phyloP scores from a whole-genome alignment of 2,888 invertebrate genomes.

The Acrocyrtus sp. region DNA sequence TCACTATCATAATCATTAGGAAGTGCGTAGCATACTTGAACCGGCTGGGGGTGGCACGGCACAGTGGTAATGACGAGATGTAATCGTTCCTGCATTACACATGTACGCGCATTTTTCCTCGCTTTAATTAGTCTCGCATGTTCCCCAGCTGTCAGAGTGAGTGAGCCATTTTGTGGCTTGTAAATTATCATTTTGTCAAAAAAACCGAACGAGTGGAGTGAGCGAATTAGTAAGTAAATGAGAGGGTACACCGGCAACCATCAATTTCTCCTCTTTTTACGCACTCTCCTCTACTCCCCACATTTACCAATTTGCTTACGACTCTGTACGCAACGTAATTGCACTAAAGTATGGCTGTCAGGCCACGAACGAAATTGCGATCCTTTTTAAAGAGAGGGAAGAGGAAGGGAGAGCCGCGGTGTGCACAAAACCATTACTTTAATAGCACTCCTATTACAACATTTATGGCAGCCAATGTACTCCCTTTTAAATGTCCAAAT shows the following conservation, averaged over 20 bases:
- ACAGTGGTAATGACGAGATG: slow-evolving; percentile 6
- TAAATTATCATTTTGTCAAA: slow-evolving; percentile 50
- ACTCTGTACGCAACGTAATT: no score
- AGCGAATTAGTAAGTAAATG: not conserved
- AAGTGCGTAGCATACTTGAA: no score
- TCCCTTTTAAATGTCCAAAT: no score
- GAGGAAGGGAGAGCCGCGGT: slow-evolving; percentile 12
- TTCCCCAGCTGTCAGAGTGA: slow-evolving; percentile 46
- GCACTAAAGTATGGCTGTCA: no score
- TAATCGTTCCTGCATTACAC: slow-evolving; percentile 15
- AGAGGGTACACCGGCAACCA: no score
- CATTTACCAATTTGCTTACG: no score
- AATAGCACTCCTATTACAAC: slow-evolving; percentile 10
- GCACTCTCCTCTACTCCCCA: no score
- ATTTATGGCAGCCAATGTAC: no score
- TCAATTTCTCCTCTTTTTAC: not conserved
- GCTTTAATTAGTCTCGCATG: slow-evolving; percentile 48
- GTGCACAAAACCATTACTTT: slow-evolving; percentile 30
- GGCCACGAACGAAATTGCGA: no score
- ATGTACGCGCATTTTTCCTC: slow-evolving; percentile 23
- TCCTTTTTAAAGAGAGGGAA: not conserved
- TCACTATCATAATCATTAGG: no score
- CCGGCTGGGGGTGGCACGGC: no score
- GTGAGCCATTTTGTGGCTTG: slow-evolving; percentile 46
- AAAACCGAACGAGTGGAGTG: slow-evolving; percentile 7